Conservation (phyloP, 2,888 invertebrate genomes). For the Scaptomyza tumidula region DNA sequence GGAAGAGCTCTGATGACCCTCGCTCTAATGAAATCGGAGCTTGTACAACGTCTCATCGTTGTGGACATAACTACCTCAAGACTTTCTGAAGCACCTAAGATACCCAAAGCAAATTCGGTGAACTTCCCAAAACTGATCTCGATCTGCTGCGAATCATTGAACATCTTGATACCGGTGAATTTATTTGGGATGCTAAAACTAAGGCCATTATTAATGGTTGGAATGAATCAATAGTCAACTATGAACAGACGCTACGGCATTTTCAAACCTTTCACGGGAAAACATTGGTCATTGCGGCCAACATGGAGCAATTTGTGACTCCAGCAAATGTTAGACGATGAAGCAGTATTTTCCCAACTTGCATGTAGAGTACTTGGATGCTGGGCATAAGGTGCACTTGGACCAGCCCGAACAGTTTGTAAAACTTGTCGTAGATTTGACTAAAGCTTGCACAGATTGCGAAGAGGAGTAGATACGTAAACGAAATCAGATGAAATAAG, state of each 20-base stretch:
- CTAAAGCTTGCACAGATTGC: constrained; percentile 19
- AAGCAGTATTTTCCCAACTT: constrained; percentile 42
- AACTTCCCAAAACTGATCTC: not conserved
- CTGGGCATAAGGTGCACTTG: constrained; percentile 20
- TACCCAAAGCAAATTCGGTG: constrained; percentile 20
- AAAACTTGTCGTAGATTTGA: constrained; percentile 32
- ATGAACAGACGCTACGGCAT: constrained; percentile 25
- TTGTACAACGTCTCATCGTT: constrained; percentile 49
- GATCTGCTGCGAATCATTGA: constrained; percentile 13
- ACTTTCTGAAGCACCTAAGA: constrained; percentile 1
- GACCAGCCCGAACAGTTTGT: constrained; percentile 37
- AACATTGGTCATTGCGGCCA: constrained; percentile 39
- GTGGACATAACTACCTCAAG: no score
- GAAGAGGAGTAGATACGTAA: not conserved
- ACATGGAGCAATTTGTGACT: constrained; percentile 16
- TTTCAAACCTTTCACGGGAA: constrained; percentile 38
- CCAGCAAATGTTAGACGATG: constrained; percentile 19
- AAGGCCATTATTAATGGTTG: constrained; percentile 39
- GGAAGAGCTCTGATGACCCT: constrained; percentile 48
- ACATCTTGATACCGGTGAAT: constrained; percentile 21
- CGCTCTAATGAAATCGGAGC: no score
- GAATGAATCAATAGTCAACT: constrained; percentile 19
- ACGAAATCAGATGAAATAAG: no score
- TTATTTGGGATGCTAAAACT: constrained; percentile 39
- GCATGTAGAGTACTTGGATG: constrained; percentile 35